Conservation (phyloP, 2,797 vertebrate species). For the Poecilia velifera region DNA sequence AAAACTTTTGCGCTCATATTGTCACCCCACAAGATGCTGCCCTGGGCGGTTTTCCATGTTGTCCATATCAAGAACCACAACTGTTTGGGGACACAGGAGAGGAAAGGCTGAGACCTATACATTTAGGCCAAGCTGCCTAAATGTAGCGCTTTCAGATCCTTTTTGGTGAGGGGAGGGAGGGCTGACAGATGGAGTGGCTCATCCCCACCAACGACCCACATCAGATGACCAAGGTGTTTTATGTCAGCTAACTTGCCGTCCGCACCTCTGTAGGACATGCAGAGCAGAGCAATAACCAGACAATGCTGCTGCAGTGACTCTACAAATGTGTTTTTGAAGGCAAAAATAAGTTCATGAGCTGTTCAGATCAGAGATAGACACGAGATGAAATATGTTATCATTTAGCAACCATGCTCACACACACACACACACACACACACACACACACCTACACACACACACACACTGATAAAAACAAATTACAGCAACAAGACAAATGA, state of each 20-base stretch:
- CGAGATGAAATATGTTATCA: not conserved
- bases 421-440: not conserved
- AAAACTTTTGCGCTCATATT: too few species aligned
- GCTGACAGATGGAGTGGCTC: conserved; percentile 2
- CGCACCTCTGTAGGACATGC: not conserved
- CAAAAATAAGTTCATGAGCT: not conserved
- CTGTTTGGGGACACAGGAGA: not conserved
- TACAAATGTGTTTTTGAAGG: not conserved
- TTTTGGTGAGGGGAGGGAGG: conserved; percentile 1
- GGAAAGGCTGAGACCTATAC: not conserved
- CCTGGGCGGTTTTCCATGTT: too few species aligned
- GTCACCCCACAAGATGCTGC: too few species aligned
- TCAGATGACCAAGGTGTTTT: not conserved
- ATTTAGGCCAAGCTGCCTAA: not conserved
- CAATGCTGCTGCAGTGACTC: not conserved
- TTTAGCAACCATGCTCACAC: not conserved
- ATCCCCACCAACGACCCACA: conserved; percentile 47
- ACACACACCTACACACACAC: not conserved
- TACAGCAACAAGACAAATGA: not conserved
- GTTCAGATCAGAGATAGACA: not conserved
- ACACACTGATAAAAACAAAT: not conserved
- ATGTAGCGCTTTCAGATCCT: not conserved
- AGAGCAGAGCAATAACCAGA: not conserved
- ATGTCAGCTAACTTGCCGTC: not conserved
- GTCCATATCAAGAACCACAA: too few species aligned